Conservation (phyloP, 2,113 vertebrate genomes). For the Dipodomys stephensi region DNA sequence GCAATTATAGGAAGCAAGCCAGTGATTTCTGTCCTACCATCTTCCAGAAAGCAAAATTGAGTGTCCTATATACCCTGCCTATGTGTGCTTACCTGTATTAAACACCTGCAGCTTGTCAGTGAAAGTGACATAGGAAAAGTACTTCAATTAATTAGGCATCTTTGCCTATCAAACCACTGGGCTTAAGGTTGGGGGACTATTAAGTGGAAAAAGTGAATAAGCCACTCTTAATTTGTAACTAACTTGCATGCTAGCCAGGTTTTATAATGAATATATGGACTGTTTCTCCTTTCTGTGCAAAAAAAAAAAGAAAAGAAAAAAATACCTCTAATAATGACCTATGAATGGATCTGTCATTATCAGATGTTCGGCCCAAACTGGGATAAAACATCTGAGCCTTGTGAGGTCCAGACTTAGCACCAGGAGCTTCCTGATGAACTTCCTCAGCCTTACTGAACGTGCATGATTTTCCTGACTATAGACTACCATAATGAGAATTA, state of each 20-base stretch:
- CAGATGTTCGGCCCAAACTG: background rate
- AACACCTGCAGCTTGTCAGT: background rate
- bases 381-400: background rate
- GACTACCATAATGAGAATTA: conserved; percentile 40
- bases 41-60: background rate
- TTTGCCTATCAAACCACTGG: background rate
- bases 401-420: background rate
- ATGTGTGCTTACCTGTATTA: background rate
- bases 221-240: background rate
- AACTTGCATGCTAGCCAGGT: background rate
- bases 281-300: background rate
- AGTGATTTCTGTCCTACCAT: background rate
- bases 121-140: background rate
- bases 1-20: background rate
- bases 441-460: background rate
- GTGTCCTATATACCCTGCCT: background rate
- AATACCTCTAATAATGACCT: no score
- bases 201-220: background rate
- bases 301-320: background rate
- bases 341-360: background rate
- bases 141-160: background rate
- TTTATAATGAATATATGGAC: background rate
- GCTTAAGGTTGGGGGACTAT: background rate
- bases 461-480: conserved; percentile 26
- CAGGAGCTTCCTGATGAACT: background rate